These are phyloP conservation scores for Drosophila paramelanica DNA, from an alignment of 2,888 invertebrate species.

Conservation along the genomic window DNA sequence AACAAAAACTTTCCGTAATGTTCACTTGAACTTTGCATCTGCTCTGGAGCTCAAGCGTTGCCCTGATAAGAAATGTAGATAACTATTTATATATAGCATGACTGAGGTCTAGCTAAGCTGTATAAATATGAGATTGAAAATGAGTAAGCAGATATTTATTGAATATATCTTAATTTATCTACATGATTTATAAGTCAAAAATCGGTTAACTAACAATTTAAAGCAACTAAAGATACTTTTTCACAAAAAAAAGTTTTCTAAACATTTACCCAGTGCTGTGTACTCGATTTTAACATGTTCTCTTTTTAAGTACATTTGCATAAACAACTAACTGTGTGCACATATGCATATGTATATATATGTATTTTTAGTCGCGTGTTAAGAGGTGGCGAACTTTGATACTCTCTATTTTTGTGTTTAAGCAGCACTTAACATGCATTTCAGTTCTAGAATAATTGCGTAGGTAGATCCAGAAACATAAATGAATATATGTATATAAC, in stretches of 20 bases:
- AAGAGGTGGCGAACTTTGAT: conserved; percentile 34
- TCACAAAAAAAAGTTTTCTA: background rate
- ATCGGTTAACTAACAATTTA: too few relatives aligned
- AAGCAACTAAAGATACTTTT: too few relatives aligned
- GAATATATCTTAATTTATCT: too few relatives aligned
- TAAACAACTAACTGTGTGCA: background rate
- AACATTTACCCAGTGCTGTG: background rate
- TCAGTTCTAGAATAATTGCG: background rate
- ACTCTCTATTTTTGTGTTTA: conserved; percentile 8
- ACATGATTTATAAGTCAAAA: background rate
- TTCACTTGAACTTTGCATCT: conserved; percentile 61
- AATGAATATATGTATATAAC: too few relatives aligned
- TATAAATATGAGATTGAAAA: background rate
- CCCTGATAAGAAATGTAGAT: conserved; percentile 63
- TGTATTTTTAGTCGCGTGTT: conserved; percentile 2
- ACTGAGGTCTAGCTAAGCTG: background rate
- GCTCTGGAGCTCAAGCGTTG: conserved; percentile 9
- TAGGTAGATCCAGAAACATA: background rate
- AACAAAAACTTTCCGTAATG: conserved; percentile 34
- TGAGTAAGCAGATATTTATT: too few relatives aligned
- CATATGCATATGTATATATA: conserved; percentile 11
- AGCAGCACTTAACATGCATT: conserved; percentile 12
- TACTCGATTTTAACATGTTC: background rate
- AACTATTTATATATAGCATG: conserved; percentile 13
- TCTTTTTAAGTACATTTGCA: background rate